These are phyloP conservation scores for Hylia prasina DNA, from an alignment of 2,113 vertebrate species.

Conservation along the genomic window DNA sequence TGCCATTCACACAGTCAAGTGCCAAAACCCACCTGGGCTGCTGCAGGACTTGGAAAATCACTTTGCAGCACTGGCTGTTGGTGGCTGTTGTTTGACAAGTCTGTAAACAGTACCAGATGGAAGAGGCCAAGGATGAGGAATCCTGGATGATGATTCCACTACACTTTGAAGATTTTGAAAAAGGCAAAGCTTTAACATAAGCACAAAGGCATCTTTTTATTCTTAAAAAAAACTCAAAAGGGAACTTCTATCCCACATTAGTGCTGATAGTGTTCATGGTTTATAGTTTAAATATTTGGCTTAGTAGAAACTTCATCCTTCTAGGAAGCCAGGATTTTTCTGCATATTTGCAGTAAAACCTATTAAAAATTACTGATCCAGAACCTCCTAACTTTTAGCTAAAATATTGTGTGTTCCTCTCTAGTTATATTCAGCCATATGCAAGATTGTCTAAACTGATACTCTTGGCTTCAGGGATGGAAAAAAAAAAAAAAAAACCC, in stretches of 20 bases:
- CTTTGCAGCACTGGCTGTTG: not conserved
- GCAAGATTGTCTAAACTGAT: not conserved
- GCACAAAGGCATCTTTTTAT: not conserved
- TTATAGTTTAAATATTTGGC: not conserved
- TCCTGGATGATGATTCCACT: not conserved
- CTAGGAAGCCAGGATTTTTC: not conserved
- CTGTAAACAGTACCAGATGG: not conserved
- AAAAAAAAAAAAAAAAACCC: not conserved
- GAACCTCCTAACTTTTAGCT: not conserved
- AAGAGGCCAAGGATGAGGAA: not conserved
- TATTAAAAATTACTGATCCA: not conserved
- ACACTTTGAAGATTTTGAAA: fast-evolving
- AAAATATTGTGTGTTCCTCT: not conserved
- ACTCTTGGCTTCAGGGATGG: not conserved
- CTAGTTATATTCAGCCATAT: not conserved
- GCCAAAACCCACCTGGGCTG: not conserved
- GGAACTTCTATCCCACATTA: not conserved
- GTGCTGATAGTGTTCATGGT: not conserved
- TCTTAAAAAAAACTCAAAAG: not conserved
- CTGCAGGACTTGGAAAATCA: fast-evolving
- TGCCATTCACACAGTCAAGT: too few species aligned
- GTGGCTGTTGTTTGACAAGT: not conserved
- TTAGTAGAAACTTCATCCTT: not conserved
- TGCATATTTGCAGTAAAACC: not conserved
- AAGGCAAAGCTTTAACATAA: not conserved